A percentile compares a stretch with the other conserved stretches of the same genome.
phyloP scores from a whole-genome alignment of 2,888 invertebrate genomes.

The Resseliella maxima region DNA sequence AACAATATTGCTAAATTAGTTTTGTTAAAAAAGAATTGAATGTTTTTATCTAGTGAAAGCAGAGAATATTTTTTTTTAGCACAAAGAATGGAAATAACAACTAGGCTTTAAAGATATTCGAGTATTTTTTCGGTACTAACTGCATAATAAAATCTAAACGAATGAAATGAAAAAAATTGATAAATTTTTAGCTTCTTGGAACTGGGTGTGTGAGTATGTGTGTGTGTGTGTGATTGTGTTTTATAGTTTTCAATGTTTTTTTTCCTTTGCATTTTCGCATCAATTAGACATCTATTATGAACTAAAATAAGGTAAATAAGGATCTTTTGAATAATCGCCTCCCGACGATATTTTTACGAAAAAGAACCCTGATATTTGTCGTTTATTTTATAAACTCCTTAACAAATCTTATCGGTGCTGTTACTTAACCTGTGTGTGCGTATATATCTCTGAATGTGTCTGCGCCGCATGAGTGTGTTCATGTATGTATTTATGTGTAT shows the following conservation, averaged over 20 bases:
- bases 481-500: background rate
- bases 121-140: constrained; percentile 37
- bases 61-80: background rate
- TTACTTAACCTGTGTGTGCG: constrained; percentile 24
- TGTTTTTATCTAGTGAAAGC: background rate
- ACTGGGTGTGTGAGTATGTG: background rate
- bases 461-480: background rate
- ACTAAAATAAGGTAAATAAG: constrained; percentile 36
- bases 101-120: background rate
- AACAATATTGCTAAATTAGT: background rate
- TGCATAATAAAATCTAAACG: background rate
- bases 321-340: background rate
- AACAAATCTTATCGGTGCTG: constrained; percentile 33
- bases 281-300: constrained; percentile 40
- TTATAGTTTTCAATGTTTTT: constrained; percentile 24
- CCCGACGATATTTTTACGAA: constrained; percentile 3
- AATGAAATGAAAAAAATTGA: background rate
- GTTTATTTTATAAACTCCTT: background rate
- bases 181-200: background rate
- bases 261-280: constrained; percentile 18
- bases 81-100: background rate
- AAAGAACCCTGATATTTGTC: background rate
- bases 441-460: background rate
- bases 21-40: background rate
- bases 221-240: background rate